Percentiles rank a stretch among this genome's conserved stretches.
Evolutionary conservation across 2,888 invertebrate genomes (phyloP).

Genomic region (Chymomyza fuscimana): DNA sequence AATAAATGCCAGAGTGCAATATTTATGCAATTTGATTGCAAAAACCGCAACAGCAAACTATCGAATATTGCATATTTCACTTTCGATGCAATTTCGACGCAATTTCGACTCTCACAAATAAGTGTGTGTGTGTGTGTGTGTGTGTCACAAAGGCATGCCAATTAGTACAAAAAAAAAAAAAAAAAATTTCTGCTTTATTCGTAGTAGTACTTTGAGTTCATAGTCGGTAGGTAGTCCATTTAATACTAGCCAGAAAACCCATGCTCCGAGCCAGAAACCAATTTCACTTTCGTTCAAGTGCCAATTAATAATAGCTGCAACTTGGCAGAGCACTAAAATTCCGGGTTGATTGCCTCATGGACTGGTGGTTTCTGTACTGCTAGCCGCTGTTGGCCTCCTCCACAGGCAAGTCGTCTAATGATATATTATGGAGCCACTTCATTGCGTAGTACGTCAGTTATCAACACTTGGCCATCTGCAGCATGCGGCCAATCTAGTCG

Average conservation of each 20-base stretch:
- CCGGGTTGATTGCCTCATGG: slow-evolving; percentile 9
- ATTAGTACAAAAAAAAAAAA: neutral
- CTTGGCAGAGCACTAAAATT: slow-evolving; percentile 4
- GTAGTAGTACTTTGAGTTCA: no score
- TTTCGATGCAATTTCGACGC: neutral
- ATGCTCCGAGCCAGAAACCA: neutral
- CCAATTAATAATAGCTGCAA: neutral
- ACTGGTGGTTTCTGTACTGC: neutral
- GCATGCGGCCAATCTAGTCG: slow-evolving; percentile 21
- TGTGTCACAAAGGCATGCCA: neutral
- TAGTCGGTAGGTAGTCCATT: neutral
- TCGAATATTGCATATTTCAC: neutral
- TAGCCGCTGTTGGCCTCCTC: neutral
- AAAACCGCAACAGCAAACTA: neutral
- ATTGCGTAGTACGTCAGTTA: slow-evolving; percentile 27
- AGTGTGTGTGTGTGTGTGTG: neutral
- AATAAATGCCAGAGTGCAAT: neutral
- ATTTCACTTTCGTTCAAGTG: neutral
- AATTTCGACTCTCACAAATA: no score
- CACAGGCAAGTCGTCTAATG: neutral
- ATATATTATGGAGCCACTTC: slow-evolving; percentile 3
- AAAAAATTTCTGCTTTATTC: neutral
- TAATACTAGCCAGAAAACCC: neutral
- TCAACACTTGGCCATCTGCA: slow-evolving; percentile 52
- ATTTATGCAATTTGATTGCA: neutral